Evolutionary conservation across 2,797 vertebrate genomes (phyloP).

Genomic region (Phalanger gymnotis): DNA sequence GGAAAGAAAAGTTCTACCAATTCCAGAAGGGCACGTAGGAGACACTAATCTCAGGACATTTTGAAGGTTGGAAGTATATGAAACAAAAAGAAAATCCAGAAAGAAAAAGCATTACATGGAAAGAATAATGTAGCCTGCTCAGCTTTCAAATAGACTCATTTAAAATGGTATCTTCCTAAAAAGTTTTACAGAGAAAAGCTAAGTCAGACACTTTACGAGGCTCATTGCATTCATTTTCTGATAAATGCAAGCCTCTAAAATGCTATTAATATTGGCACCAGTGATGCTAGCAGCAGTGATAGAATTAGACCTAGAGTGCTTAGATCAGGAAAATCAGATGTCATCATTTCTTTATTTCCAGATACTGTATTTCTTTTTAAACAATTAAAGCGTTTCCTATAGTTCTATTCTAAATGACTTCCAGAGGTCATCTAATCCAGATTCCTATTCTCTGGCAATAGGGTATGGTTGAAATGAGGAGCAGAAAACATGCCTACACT

Average conservation of each 20-base stretch:
- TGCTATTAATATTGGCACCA: constrained; percentile 57
- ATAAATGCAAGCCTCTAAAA: constrained; percentile 61
- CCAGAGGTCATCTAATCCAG: not conserved
- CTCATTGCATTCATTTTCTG: constrained; percentile 66
- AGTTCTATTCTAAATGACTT: constrained; percentile 30
- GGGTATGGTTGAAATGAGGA: not conserved
- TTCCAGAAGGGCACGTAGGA: constrained; percentile 56
- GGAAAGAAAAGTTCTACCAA: constrained; percentile 49
- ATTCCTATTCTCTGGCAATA: not conserved
- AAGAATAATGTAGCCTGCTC: constrained; percentile 53
- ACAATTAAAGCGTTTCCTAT: not conserved
- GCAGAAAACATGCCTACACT: not conserved
- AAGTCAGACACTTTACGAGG: constrained; percentile 61
- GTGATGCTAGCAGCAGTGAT: constrained; percentile 34
- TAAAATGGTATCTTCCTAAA: constrained; percentile 67
- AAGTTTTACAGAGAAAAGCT: constrained; percentile 53
- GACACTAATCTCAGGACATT: constrained; percentile 53
- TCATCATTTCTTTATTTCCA: constrained; percentile 36
- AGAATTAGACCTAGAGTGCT: constrained; percentile 38
- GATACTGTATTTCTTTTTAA: constrained; percentile 36
- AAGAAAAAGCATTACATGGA: constrained; percentile 58
- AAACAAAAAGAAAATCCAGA: constrained; percentile 56
- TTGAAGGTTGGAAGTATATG: constrained; percentile 65
- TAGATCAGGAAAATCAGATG: constrained; percentile 38
- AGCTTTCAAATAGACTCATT: constrained; percentile 66